A percentile compares a stretch with the other conserved stretches of the same genome.
Evolutionary conservation across 2,797 vertebrate genomes (phyloP).

Genomic region (Mus minutoides): DNA sequence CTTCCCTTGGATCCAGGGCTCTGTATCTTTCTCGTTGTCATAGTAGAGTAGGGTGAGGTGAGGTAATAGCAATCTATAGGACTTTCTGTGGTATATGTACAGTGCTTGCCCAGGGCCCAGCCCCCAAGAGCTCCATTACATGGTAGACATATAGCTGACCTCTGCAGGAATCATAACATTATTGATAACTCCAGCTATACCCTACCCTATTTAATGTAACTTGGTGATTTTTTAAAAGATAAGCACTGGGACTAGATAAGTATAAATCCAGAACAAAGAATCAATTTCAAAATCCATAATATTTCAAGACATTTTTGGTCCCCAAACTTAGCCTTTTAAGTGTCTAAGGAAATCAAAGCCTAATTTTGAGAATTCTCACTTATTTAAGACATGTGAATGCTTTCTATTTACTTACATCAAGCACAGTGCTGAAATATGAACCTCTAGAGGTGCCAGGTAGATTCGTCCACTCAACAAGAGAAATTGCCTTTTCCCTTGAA

Average conservation of each 20-base stretch:
- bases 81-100: background rate
- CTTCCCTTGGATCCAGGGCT: background rate
- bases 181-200: background rate
- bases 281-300: background rate
- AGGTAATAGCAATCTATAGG: background rate
- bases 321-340: conserved; percentile 28
- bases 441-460: conserved; percentile 59
- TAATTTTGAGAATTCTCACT: conserved; percentile 40
- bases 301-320: background rate
- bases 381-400: conserved; percentile 51
- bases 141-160: background rate
- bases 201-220: background rate
- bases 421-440: conserved; percentile 45
- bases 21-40: background rate
- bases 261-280: conserved; percentile 19
- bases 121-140: fast-evolving
- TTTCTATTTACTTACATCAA: conserved; percentile 56
- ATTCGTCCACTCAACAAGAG: conserved; percentile 9
- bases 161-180: no score
- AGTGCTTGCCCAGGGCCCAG: background rate
- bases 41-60: background rate
- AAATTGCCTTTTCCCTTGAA: conserved; percentile 73
- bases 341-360: conserved; percentile 30
- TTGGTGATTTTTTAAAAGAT: background rate
- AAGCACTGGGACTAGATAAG: background rate